Conservation (phyloP, 2,888 invertebrate species). For the Drosophila anomelani region DNA sequence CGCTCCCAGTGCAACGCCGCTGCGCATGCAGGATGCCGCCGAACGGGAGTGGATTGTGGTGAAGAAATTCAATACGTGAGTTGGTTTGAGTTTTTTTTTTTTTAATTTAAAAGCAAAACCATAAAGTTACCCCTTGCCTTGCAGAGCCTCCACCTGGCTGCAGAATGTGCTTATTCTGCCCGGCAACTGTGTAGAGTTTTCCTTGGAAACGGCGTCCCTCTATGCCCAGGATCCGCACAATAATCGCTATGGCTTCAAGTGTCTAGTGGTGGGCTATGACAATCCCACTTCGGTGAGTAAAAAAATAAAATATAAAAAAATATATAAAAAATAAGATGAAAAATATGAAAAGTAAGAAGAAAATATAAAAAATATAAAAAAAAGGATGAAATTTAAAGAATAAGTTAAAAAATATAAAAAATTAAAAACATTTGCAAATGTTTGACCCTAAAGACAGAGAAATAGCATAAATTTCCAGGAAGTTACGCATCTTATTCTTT, state of each 20-base stretch:
- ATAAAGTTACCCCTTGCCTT: conserved; percentile 9
- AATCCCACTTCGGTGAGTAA: conserved; percentile 86
- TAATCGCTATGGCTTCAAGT: conserved; percentile 91
- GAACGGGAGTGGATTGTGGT: conserved; percentile 87
- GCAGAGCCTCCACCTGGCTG: conserved; percentile 89
- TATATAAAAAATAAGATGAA: neutral
- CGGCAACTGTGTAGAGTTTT: conserved; percentile 97
- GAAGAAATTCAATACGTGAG: conserved; percentile 87
- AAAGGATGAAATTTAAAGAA: no score
- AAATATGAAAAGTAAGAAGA: neutral
- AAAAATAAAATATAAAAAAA: neutral
- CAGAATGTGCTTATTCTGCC: conserved; percentile 93
- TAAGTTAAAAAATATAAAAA: no score
- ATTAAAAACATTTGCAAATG: no score
- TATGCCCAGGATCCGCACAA: conserved; percentile 96
- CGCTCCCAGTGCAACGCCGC: conserved; percentile 63
- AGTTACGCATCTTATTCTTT: no score
- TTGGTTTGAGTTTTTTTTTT: neutral
- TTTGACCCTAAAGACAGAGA: no score
- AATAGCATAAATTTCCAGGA: no score
- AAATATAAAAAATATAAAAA: neutral
- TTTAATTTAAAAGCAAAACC: no score
- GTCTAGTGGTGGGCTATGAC: conserved; percentile 92
- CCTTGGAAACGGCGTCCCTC: conserved; percentile 97
- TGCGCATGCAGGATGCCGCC: conserved; percentile 55